Conservation (phyloP, 1,140 invertebrate genomes). For the Caenorhabditis brenneri region DNA sequence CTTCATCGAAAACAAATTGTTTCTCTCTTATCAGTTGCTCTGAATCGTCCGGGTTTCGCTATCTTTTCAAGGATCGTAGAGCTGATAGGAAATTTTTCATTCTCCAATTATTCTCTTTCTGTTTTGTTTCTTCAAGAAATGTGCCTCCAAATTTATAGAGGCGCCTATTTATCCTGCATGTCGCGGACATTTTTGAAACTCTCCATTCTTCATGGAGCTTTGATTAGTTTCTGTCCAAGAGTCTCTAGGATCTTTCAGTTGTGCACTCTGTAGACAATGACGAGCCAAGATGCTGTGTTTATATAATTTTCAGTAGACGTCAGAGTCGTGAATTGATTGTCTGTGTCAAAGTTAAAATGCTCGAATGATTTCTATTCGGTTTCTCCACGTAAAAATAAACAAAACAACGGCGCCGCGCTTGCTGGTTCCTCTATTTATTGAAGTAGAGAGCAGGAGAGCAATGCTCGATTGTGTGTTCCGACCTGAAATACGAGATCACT, state of each 20-base stretch:
- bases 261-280: too few relatives aligned
- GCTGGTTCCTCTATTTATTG: not conserved
- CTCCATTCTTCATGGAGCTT: not conserved
- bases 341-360: too few relatives aligned
- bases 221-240: not conserved
- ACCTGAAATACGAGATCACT: constrained; percentile 10
- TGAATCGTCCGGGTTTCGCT: not conserved
- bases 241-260: not conserved
- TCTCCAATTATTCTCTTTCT: not conserved
- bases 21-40: not conserved
- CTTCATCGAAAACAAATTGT: not conserved
- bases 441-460: not conserved
- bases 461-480: constrained; percentile 6
- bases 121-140: not conserved
- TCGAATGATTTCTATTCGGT: constrained; percentile 19
- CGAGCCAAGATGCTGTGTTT: too few relatives aligned
- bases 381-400: constrained; percentile 34
- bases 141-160: too few relatives aligned
- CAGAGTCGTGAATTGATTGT: too few relatives aligned
- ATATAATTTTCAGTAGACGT: too few relatives aligned
- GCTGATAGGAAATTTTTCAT: too few relatives aligned
- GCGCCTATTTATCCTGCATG: not conserved
- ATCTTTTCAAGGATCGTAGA: not conserved
- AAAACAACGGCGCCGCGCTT: constrained; percentile 20
- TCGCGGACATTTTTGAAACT: too few relatives aligned